Evolutionary conservation across 2,888 invertebrate genomes (phyloP).

Genomic region (Drosophila melanosoma): DNA sequence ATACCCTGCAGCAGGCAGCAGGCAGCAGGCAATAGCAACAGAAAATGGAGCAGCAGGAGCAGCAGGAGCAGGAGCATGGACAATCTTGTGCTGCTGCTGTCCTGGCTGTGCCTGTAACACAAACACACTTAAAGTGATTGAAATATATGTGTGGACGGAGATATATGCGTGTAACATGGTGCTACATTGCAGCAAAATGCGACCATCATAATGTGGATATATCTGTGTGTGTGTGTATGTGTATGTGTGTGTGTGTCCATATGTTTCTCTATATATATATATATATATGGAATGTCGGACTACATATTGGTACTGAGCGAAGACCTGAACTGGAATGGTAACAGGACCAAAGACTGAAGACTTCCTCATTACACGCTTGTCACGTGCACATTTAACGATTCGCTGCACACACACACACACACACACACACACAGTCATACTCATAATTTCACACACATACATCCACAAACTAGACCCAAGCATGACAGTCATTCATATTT

Average conservation of each 20-base stretch:
- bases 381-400: constrained; percentile 79
- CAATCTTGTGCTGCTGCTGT: constrained; percentile 51
- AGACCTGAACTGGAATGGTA: constrained; percentile 28
- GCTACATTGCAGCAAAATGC: constrained; percentile 56
- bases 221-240: not conserved
- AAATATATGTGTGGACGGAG: constrained; percentile 67
- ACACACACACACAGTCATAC: constrained; percentile 8
- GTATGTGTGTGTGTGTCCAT: constrained; percentile 8
- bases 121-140: constrained; percentile 80
- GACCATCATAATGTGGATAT: constrained; percentile 31
- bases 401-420: constrained; percentile 63
- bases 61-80: constrained; percentile 20
- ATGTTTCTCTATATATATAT: constrained; percentile 32
- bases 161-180: constrained; percentile 72
- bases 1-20: constrained; percentile 37
- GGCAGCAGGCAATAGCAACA: not conserved
- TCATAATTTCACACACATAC: constrained; percentile 38
- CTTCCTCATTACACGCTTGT: constrained; percentile 81
- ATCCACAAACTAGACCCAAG: constrained; percentile 29
- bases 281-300: constrained; percentile 19
- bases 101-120: constrained; percentile 71
- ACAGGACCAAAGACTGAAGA: constrained; percentile 56
- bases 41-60: constrained; percentile 14
- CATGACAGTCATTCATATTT: constrained; percentile 76
- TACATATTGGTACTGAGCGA: constrained; percentile 48